Percentiles rank a stretch among this genome's conserved stretches.
Evolutionary conservation across 2,113 vertebrate species (phyloP).

Genomic region (Cynopterus brachyotis): DNA sequence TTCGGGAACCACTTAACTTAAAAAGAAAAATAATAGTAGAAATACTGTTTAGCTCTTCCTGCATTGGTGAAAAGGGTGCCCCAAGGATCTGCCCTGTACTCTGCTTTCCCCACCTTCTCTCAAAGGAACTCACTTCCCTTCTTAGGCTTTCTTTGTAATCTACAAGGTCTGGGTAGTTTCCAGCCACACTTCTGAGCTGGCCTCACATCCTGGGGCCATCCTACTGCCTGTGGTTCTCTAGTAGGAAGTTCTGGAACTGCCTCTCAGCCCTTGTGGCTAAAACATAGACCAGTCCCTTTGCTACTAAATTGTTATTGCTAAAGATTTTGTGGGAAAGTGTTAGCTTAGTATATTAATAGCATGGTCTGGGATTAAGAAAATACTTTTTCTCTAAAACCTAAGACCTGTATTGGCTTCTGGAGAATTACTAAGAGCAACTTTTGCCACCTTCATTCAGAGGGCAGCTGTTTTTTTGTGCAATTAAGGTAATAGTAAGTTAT

Average conservation of each 20-base stretch:
- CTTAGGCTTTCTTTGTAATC: not conserved
- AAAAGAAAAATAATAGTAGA: not conserved
- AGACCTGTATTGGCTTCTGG: not conserved
- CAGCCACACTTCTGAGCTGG: not conserved
- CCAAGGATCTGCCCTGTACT: not conserved
- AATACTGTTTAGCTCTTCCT: not conserved
- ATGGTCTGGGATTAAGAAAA: not conserved
- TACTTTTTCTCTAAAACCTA: not conserved
- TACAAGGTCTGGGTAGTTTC: not conserved
- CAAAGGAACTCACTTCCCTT: not conserved
- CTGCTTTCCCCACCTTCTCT: not conserved
- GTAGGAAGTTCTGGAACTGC: not conserved
- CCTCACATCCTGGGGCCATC: not conserved
- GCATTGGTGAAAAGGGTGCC: not conserved
- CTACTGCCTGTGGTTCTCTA: not conserved
- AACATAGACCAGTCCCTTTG: not conserved
- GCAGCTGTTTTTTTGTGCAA: slow-evolving; percentile 17
- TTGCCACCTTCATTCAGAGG: not conserved
- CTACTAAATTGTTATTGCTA: not conserved
- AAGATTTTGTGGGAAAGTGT: slow-evolving; percentile 1
- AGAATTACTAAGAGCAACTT: not conserved
- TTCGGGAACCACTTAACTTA: slow-evolving; percentile 15
- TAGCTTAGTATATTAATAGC: not conserved
- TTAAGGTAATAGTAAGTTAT: not conserved
- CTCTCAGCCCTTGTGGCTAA: not conserved